Base-by-base conservation (phyloP, 2,888 invertebrate genomes). In the Tetheella fluctuosa region DNA sequence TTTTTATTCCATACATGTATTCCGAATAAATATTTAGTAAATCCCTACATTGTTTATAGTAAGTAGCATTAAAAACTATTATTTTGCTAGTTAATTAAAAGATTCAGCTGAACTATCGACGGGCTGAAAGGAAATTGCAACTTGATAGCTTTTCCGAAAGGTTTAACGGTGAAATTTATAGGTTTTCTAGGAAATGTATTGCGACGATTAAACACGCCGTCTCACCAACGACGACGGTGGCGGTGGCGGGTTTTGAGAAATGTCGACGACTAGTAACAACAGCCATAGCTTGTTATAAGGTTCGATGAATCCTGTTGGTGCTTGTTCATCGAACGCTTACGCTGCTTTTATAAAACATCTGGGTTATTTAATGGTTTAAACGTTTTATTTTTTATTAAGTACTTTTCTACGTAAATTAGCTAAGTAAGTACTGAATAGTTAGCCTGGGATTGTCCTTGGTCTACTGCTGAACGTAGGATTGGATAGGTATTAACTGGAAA, bases 121-220 rank as follows among this genome's bases (percentile, higher is more conserved):
- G 48, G 48, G 20, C 7, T 20, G 17, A 42, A 42, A 42, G 48
- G 48, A 20, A 48, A 20, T 48, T 48, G 17, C 20, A 48, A 48
- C 20, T 48, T 23, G 55, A 55, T 55, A 34, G 64, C 69, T 66
- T 65, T 70, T 63, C 62, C 64, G 64, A 68, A 59, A 71, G 70
- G 65, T 71, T 76, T 73, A 74, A 73, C 69, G 68, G 74, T 69
- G 69, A 63, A 69, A 76, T 79, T 76, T 76, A 79, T 78, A 70
- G 69, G 71, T 68, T 55, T 66, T 59, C 58, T 55, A 58, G 59
- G 58, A 69, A 78, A 79, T 76, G 71, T 78, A 78, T 79, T 73
- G 74, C 64, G 62, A 60, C 76, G 76, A 76, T 78, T 77, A 78
- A 76, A 65, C 57, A 69, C 64, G 69, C 67, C 64, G 63, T 65